Percentiles rank a stretch among this genome's conserved stretches.
Evolutionary conservation across 2,113 vertebrate genomes (phyloP).

Genomic region (Harpagus bidentatus): DNA sequence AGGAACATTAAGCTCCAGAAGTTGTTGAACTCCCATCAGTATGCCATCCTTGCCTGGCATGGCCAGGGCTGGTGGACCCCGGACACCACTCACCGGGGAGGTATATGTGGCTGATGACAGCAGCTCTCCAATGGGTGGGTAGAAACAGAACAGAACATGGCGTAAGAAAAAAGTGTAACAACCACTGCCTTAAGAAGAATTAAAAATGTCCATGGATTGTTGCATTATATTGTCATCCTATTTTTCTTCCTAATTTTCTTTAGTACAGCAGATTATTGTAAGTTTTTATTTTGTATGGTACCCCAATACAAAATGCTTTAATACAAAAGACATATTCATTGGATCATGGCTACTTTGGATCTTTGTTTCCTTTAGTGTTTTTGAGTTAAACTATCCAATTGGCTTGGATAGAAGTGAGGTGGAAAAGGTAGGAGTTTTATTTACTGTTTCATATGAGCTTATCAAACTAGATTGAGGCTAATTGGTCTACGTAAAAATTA

Average conservation of each 20-base stretch:
- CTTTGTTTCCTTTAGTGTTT: background rate
- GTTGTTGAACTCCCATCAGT: background rate
- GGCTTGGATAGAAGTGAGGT: background rate
- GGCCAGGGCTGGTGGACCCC: background rate
- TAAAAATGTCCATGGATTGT: no score
- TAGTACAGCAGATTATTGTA: background rate
- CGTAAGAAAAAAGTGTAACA: background rate
- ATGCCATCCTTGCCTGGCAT: background rate
- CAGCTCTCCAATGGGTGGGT: background rate
- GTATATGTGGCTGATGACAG: background rate
- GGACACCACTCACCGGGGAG: background rate
- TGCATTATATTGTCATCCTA: background rate
- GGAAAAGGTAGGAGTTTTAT: background rate
- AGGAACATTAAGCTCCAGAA: background rate
- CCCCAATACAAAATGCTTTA: background rate
- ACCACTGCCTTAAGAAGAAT: background rate
- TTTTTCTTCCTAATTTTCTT: background rate
- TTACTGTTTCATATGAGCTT: background rate
- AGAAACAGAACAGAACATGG: background rate
- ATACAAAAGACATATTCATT: background rate
- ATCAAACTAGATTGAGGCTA: background rate
- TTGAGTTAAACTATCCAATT: background rate
- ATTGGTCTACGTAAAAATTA: background rate
- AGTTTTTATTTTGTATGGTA: background rate
- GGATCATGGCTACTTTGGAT: background rate